Evolutionary conservation across 2,113 vertebrate species (phyloP).

Genomic region (Aegotheles bennettii): DNA sequence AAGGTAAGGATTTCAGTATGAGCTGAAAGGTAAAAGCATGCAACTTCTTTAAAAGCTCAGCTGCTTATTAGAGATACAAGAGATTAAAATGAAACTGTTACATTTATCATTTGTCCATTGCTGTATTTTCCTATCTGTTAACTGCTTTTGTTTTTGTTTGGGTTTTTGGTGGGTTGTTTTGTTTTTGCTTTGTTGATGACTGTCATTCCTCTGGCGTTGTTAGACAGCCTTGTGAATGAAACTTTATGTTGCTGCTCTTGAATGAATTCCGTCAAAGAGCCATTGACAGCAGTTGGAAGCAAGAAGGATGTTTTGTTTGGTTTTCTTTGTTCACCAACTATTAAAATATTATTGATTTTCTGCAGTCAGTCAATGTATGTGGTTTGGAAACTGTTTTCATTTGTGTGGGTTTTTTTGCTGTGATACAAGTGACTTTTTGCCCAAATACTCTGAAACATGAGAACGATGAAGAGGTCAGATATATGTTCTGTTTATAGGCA

Average conservation of each 20-base stretch:
- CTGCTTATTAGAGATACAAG: not conserved
- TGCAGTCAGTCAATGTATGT: not conserved
- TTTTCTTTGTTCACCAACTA: not conserved
- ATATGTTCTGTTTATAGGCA: not conserved
- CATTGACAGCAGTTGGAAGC: not conserved
- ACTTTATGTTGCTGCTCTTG: not conserved
- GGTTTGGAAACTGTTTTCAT: not conserved
- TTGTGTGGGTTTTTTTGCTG: not conserved
- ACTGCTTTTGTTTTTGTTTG: not conserved
- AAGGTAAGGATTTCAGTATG: not conserved
- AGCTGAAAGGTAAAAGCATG: not conserved
- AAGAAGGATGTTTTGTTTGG: not conserved
- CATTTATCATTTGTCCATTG: not conserved
- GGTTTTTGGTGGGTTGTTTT: no score
- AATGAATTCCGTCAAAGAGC: not conserved
- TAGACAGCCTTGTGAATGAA: not conserved
- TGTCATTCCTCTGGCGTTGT: not conserved
- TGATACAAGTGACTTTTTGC: not conserved
- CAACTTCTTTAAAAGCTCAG: not conserved
- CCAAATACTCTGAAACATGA: not conserved
- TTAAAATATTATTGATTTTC: slow-evolving; percentile 28
- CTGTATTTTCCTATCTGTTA: not conserved
- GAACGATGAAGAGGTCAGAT: not conserved
- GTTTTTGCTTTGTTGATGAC: not conserved
- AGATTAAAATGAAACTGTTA: not conserved